These are phyloP conservation scores for Xylota segnis DNA, from an alignment of 2,888 invertebrate genomes.

Conservation along the genomic window DNA sequence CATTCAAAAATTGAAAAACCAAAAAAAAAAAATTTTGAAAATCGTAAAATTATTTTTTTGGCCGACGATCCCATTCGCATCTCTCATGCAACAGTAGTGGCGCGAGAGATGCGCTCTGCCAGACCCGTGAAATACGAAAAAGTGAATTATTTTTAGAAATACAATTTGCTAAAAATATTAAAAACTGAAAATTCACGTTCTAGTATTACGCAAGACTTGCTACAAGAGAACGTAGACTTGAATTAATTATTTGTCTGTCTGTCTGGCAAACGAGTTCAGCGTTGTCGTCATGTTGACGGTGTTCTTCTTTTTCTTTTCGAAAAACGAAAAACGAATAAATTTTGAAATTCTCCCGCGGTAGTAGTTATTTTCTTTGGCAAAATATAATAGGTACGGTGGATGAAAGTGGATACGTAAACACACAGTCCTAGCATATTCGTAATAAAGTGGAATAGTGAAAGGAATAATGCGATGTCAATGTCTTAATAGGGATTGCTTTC, in stretches of 20 bases:
- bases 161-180: conserved; percentile 41
- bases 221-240: conserved; percentile 15
- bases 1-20: not conserved
- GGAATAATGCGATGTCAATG: conserved; percentile 1
- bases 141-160: conserved; percentile 40
- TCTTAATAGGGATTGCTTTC: not conserved
- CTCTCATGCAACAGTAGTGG: not conserved
- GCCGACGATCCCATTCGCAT: not conserved
- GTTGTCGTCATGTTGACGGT: conserved; percentile 18
- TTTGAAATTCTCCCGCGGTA: not conserved
- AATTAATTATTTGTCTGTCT: conserved; percentile 45
- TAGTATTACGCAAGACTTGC: conserved; percentile 26
- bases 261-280: conserved; percentile 15
- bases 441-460: not conserved
- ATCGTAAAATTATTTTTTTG: not conserved
- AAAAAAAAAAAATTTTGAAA: not conserved
- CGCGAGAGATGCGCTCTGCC: not conserved
- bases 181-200: conserved; percentile 9
- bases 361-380: conserved; percentile 11
- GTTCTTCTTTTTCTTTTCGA: not conserved
- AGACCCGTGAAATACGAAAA: conserved; percentile 3
- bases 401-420: not conserved
- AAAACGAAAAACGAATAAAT: conserved; percentile 2
- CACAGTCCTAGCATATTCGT: not conserved
- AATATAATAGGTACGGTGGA: not conserved